These are phyloP conservation scores for Taeniopygia guttata DNA, from an alignment of 2,797 vertebrate genomes.

Conservation along the genomic window DNA sequence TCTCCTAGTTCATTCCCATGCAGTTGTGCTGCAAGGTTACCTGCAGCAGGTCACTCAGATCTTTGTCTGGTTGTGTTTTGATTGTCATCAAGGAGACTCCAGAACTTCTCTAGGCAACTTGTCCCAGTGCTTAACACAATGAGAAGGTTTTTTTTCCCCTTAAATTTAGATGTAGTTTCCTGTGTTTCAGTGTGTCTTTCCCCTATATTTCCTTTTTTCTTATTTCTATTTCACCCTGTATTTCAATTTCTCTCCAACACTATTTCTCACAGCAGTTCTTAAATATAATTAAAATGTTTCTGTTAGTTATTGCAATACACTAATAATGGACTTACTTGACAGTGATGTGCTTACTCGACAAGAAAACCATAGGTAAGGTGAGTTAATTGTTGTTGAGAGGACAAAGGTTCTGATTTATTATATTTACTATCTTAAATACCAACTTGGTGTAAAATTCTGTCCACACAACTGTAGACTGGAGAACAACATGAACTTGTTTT, in stretches of 20 bases:
- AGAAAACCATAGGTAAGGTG: not conserved
- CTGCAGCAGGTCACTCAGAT: not conserved
- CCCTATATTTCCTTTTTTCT: not conserved
- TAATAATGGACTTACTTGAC: conserved; percentile 34
- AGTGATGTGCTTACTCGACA: not conserved
- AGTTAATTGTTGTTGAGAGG: conserved; percentile 24
- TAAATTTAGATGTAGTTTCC: not conserved
- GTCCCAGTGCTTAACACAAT: not conserved
- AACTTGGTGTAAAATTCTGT: not conserved
- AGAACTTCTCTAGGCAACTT: not conserved
- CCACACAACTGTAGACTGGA: not conserved
- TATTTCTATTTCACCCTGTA: not conserved
- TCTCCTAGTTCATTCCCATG: accelerated
- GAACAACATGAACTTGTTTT: conserved; percentile 48
- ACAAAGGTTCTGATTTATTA: conserved; percentile 68
- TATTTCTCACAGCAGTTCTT: not conserved
- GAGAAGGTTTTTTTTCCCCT: not conserved
- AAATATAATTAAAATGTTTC: not conserved
- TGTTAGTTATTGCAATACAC: not conserved
- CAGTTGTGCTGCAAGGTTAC: not conserved
- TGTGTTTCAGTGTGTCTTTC: not conserved
- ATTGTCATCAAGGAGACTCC: not conserved
- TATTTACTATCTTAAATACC: conserved; percentile 34
- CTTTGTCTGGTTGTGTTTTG: not conserved
- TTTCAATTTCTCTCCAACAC: not conserved